These are phyloP conservation scores for Melipona quadrifasciata DNA, from an alignment of 1,140 invertebrate species.

Conservation along the genomic window DNA sequence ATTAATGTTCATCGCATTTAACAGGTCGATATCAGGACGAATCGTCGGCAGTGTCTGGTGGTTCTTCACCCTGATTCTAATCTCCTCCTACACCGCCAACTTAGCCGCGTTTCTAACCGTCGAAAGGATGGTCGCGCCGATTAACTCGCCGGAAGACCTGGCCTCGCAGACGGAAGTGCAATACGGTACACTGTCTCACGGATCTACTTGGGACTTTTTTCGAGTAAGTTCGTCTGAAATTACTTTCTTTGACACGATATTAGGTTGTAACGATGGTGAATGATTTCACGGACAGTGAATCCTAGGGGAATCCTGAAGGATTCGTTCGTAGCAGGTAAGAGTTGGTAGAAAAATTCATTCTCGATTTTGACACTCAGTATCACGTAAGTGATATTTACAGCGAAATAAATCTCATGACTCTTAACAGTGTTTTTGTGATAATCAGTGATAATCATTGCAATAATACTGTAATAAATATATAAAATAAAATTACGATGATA, in stretches of 20 bases:
- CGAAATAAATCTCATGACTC: too few species aligned
- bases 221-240: slow-evolving; percentile 83
- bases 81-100: slow-evolving; percentile 99
- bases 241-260: neutral
- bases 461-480: too few species aligned
- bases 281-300: fast-evolving
- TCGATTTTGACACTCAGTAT: neutral
- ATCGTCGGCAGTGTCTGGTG: slow-evolving; percentile 99
- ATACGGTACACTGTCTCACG: slow-evolving; percentile 93
- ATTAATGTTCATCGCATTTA: neutral
- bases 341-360: neutral
- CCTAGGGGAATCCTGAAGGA: neutral
- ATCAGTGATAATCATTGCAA: too few species aligned
- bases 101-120: slow-evolving; percentile 97
- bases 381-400: too few species aligned
- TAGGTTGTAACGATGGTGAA: neutral
- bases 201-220: slow-evolving; percentile 97
- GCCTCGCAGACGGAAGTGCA: slow-evolving; percentile 97
- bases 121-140: slow-evolving; percentile 96
- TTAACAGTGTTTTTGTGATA: too few species aligned
- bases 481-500: too few species aligned
- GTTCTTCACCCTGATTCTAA: slow-evolving; percentile 99
- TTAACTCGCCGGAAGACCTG: slow-evolving; percentile 96
- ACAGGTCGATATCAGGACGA: slow-evolving; percentile 94
- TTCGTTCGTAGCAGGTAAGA: neutral